Conservation (phyloP, 1,140 invertebrate genomes). For the Ceratina calcarata region DNA sequence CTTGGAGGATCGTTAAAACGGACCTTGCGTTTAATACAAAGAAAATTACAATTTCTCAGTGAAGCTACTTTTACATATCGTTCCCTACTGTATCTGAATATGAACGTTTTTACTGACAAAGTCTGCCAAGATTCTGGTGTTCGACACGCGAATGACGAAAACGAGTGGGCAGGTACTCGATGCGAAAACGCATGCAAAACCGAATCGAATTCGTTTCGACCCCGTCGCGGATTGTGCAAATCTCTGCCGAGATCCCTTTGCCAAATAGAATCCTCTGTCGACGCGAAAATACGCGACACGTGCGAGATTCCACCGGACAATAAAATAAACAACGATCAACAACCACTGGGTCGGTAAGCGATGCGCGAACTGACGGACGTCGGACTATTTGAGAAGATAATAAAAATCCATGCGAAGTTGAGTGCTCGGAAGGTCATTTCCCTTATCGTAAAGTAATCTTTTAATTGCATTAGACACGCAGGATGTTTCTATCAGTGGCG, state of each 20-base stretch:
- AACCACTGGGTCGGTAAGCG: neutral
- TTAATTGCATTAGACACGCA: conserved; percentile 25
- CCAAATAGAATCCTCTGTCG: conserved; percentile 20
- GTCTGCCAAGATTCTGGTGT: too few species aligned
- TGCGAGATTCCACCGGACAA: too few species aligned
- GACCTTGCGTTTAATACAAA: too few species aligned
- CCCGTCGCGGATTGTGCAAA: conserved; percentile 22
- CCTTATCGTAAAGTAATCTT: neutral
- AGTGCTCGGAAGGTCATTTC: neutral
- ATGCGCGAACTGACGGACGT: too few species aligned
- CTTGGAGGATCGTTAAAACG: too few species aligned
- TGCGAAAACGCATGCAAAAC: conserved; percentile 36
- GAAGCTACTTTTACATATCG: too few species aligned
- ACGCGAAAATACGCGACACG: neutral
- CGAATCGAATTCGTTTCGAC: conserved; percentile 51
- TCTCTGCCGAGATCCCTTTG: conserved; percentile 16
- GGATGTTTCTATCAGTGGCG: conserved; percentile 38
- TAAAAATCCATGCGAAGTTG: neutral
- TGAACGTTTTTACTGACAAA: too few species aligned
- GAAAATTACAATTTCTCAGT: too few species aligned
- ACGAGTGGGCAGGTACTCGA: conserved; percentile 54
- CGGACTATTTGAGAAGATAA: too few species aligned
- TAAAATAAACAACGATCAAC: too few species aligned
- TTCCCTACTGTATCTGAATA: too few species aligned
- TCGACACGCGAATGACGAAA: conserved; percentile 51